Base-by-base conservation (phyloP, 1,140 invertebrate genomes). In the Metopolophium dirhodum region DNA sequence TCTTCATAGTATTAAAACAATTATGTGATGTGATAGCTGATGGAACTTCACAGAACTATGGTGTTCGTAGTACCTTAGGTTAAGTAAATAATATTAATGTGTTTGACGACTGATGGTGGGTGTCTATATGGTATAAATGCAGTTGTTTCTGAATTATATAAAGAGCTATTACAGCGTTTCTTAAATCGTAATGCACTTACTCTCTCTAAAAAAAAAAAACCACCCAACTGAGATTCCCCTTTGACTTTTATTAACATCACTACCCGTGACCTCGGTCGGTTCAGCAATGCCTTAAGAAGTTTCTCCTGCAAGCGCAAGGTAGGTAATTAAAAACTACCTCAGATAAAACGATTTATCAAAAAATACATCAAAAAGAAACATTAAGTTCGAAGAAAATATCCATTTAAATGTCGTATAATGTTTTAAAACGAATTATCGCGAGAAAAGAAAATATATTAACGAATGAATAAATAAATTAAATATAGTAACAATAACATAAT, bases 331-430 rank as follows among this genome's bases (percentile, higher is more conserved):
- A 68, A n/a, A 77, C 61, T 77, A 77, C 61, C 61, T 77, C 14
- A 77, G 14, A 77, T 77, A 77, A 77, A 77, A 77, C 61, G 61
- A 77, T 77, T 77, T 77, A 77, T n/a, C 61, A n/a, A 77, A 77
- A 77, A 77, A 77, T n/a, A 77, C 14, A 77, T 18, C 30, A 18
- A 77, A 77, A 77, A 77, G 61, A 77, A 77, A n/a, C 61, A 77
- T 77, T 77, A 77, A 77, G 6, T 77, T 77, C 61, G 30, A 35
- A 4, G 61, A 35, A 77, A 77, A 77, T 77, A 77, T 77, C n/a
- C 9, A 14, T 77, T 77, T 77, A n/a, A 77, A 77, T 77, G n/a
- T 35, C 11, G 30, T 77, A n/a, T 77, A n/a, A n/a, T 77, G 61
- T 77, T 77, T 77, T 77, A 77, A 77, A 77, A 77, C 4, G 61